Evolutionary conservation across 2,888 invertebrate species (phyloP).

Genomic region (Lepeophtheirus nordmannii): DNA sequence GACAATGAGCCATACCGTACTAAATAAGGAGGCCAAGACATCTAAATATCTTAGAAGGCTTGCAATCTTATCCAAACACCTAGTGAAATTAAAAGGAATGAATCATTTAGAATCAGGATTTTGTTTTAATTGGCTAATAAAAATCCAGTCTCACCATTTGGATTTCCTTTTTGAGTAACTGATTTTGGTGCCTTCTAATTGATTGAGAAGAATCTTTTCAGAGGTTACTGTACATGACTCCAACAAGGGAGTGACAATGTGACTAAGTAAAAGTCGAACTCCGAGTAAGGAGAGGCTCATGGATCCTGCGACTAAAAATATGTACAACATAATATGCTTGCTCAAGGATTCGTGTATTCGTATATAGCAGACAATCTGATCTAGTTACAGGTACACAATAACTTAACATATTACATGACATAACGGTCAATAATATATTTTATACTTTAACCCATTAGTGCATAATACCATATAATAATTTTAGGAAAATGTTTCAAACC

Average conservation of each 20-base stretch:
- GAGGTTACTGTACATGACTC: not conserved
- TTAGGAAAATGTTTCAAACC: too few relatives aligned
- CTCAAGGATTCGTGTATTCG: too few relatives aligned
- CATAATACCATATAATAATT: too few relatives aligned
- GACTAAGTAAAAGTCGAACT: not conserved
- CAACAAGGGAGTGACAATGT: not conserved
- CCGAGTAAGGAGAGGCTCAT: not conserved
- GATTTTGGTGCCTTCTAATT: not conserved
- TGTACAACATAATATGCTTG: not conserved
- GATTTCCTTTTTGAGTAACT: not conserved
- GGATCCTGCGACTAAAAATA: slow-evolving; percentile 6
- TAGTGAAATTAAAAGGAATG: not conserved
- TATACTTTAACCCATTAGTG: too few relatives aligned
- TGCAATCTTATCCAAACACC: not conserved
- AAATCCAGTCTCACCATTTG: not conserved
- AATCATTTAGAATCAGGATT: not conserved
- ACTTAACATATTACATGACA: too few relatives aligned
- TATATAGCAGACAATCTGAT: too few relatives aligned
- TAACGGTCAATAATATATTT: too few relatives aligned
- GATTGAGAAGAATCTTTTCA: not conserved
- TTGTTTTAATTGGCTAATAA: not conserved
- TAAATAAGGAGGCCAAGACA: not conserved
- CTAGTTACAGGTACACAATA: too few relatives aligned
- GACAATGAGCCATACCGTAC: not conserved
- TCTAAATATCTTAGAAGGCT: not conserved